Conservation (phyloP, 92 coral and sea anemone genomes). For the Palythoa caribaeorum region DNA sequence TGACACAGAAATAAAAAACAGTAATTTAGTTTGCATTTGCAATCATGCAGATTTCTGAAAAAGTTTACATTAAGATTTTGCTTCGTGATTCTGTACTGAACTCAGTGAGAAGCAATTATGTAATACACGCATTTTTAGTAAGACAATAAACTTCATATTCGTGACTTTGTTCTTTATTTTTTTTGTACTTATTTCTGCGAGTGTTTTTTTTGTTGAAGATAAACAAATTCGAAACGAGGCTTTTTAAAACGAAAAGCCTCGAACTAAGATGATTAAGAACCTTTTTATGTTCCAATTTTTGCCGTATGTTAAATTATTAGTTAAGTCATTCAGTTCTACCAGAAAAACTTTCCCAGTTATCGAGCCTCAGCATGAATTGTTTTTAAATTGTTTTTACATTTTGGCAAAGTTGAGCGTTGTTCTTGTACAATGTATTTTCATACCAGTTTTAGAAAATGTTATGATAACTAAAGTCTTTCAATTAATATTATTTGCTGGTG, state of each 20-base stretch:
- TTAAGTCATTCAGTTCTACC: too few relatives aligned
- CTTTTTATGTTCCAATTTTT: too few relatives aligned
- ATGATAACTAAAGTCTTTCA: constrained; percentile 14
- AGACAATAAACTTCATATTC: too few relatives aligned
- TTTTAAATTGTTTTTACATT: not conserved
- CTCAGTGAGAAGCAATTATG: constrained; percentile 18
- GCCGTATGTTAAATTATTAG: too few relatives aligned
- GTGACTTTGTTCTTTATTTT: too few relatives aligned
- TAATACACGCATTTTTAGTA: not conserved
- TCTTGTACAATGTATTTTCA: not conserved
- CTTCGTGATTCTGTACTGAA: not conserved
- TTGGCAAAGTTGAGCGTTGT: not conserved
- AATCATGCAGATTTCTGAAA: not conserved
- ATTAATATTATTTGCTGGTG: not conserved
- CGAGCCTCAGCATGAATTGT: not conserved
- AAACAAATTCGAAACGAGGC: too few relatives aligned
- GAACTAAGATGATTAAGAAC: too few relatives aligned
- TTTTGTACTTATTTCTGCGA: too few relatives aligned
- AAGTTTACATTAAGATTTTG: constrained; percentile 12
- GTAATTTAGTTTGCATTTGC: not conserved
- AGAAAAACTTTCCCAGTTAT: too few relatives aligned
- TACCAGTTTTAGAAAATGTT: not conserved
- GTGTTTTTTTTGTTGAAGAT: too few relatives aligned
- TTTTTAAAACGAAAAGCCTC: too few relatives aligned
- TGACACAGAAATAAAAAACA: not conserved